Conservation (phyloP, 2,113 vertebrate genomes). For the Meleagris gallopavo region DNA sequence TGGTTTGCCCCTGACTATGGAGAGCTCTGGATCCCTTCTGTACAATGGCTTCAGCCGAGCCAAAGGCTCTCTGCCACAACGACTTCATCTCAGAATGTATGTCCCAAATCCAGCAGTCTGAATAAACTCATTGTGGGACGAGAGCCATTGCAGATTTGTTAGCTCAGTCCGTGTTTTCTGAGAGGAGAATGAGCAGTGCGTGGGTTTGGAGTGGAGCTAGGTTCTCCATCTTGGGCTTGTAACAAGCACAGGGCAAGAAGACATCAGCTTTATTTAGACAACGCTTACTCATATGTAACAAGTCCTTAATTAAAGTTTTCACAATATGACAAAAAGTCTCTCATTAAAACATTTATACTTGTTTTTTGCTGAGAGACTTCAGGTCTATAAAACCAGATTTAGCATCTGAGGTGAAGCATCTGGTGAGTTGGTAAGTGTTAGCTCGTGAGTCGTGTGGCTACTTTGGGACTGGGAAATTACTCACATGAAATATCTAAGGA, state of each 20-base stretch:
- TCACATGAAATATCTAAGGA: not conserved
- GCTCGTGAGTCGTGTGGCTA: not conserved
- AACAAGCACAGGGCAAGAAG: not conserved
- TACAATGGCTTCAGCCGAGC: too few relatives aligned
- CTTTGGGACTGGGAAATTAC: slow-evolving; percentile 8
- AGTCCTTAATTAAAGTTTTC: slow-evolving; percentile 42
- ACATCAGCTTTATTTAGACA: not conserved
- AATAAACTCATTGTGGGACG: not conserved
- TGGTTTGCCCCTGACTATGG: not conserved
- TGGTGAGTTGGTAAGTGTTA: slow-evolving; percentile 9
- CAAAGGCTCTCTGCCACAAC: not conserved
- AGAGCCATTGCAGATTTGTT: not conserved
- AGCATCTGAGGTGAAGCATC: slow-evolving; percentile 47
- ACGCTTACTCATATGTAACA: not conserved
- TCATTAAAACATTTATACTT: slow-evolving; percentile 52
- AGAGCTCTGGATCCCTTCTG: not conserved
- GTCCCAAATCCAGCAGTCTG: not conserved
- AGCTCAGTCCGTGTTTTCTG: not conserved
- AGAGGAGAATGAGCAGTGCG: rapidly evolving
- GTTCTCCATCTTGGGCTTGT: not conserved
- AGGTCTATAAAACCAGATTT: slow-evolving; percentile 15
- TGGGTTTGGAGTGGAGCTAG: not conserved
- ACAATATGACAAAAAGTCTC: not conserved
- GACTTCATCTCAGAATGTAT: not conserved
- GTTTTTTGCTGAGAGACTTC: slow-evolving; percentile 29